Conservation (phyloP, 2,888 invertebrate genomes). For the Tanytarsus gracilentus region DNA sequence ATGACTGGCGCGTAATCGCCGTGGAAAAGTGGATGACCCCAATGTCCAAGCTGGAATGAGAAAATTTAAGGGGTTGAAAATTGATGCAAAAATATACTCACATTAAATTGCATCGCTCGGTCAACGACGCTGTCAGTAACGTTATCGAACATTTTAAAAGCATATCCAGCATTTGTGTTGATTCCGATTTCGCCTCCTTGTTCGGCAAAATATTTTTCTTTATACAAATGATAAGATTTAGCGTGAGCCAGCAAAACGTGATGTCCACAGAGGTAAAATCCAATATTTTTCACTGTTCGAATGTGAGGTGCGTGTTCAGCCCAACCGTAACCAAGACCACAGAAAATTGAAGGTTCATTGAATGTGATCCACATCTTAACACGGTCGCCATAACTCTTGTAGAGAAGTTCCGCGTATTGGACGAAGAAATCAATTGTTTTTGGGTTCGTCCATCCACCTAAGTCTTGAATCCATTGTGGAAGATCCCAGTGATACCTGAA, state of each 20-base stretch:
- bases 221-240: constrained; percentile 43
- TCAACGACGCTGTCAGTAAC: constrained; percentile 32
- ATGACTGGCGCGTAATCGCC: constrained; percentile 38
- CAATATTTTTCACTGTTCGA: constrained; percentile 41
- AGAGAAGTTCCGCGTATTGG: constrained; percentile 46
- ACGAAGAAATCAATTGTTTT: constrained; percentile 45
- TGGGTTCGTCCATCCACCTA: constrained; percentile 48
- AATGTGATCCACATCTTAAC: constrained; percentile 49
- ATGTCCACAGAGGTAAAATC: constrained; percentile 49
- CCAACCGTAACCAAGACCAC: constrained; percentile 41
- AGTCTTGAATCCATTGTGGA: constrained; percentile 47
- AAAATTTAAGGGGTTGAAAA: neutral
- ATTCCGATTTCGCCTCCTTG: constrained; percentile 32
- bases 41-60: constrained; percentile 36
- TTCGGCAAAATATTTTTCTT: constrained; percentile 35
- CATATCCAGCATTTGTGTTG: constrained; percentile 33
- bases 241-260: constrained; percentile 51
- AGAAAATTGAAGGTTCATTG: constrained; percentile 48
- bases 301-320: constrained; percentile 40
- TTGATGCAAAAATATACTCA: neutral
- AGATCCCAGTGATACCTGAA: constrained; percentile 49
- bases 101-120: constrained; percentile 35
- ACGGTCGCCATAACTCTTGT: constrained; percentile 42
- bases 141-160: constrained; percentile 32
- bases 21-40: constrained; percentile 34